Evolutionary conservation across 2,888 invertebrate species (phyloP).

Genomic region (Dyspetes luteomarginatus): DNA sequence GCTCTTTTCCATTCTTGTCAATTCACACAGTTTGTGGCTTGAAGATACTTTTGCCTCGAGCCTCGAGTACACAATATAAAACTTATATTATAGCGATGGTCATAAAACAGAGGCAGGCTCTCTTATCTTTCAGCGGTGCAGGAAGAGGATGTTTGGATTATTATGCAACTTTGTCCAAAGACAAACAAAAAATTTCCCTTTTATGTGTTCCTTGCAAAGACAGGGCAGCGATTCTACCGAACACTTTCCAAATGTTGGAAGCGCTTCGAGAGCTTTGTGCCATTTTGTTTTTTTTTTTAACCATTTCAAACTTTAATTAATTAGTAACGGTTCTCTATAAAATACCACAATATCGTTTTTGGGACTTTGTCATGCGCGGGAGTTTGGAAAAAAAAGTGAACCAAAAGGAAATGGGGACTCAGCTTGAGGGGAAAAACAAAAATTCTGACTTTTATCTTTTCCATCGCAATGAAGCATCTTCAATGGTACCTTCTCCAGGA

Average conservation of each 20-base stretch:
- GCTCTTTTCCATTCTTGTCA: too few species aligned
- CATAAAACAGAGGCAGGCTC: background rate
- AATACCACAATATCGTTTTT: background rate
- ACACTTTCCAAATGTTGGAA: background rate
- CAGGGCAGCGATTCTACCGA: background rate
- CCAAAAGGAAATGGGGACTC: background rate
- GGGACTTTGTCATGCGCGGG: background rate
- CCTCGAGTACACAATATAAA: slow-evolving; percentile 18
- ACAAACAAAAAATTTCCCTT: slow-evolving; percentile 21
- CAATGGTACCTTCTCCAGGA: background rate
- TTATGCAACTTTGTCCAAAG: slow-evolving; percentile 16
- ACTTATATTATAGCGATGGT: slow-evolving; percentile 11
- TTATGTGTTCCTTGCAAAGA: slow-evolving; percentile 37
- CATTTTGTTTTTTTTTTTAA: background rate
- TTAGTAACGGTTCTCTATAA: background rate
- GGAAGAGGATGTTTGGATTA: slow-evolving; percentile 39
- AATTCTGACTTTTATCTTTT: background rate
- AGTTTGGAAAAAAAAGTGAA: background rate
- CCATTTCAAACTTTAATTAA: background rate
- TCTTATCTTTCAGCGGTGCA: slow-evolving; percentile 9
- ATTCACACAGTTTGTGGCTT: background rate
- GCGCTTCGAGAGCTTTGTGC: background rate
- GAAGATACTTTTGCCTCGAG: background rate
- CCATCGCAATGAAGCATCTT: background rate
- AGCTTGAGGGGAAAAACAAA: background rate